These are phyloP conservation scores for Megaptera novaeangliae DNA, from an alignment of 2,113 vertebrate species.

Conservation along the genomic window DNA sequence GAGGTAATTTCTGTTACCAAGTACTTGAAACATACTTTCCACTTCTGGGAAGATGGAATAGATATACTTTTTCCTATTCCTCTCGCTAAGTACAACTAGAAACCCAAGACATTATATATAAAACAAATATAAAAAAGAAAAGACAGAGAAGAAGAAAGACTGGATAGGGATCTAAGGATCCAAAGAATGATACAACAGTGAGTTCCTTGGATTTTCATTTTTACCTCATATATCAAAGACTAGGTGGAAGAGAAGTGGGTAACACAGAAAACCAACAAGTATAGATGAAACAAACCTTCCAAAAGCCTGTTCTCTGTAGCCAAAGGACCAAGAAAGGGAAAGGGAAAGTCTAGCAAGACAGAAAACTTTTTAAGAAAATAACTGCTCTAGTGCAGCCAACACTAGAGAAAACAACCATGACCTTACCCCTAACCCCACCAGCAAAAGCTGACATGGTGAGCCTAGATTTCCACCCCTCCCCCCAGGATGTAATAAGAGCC, in stretches of 20 bases:
- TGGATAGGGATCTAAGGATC: neutral
- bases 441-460: neutral
- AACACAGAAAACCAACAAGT: neutral
- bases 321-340: neutral
- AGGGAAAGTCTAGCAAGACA: neutral
- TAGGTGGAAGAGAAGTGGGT: neutral
- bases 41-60: neutral
- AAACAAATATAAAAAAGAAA: neutral
- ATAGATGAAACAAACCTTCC: neutral
- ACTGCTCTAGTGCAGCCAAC: neutral
- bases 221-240: neutral
- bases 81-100: neutral
- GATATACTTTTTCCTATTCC: neutral
- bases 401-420: neutral
- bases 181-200: neutral
- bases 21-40: neutral
- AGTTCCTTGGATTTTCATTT: neutral
- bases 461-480: neutral
- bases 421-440: neutral
- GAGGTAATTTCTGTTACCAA: neutral
- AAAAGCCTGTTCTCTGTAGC: neutral
- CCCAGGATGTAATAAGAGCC: neutral
- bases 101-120: neutral
- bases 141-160: neutral
- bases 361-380: neutral